phyloP scores from a whole-genome alignment of 2,797 vertebrate species.

The Perodicticus potto region DNA sequence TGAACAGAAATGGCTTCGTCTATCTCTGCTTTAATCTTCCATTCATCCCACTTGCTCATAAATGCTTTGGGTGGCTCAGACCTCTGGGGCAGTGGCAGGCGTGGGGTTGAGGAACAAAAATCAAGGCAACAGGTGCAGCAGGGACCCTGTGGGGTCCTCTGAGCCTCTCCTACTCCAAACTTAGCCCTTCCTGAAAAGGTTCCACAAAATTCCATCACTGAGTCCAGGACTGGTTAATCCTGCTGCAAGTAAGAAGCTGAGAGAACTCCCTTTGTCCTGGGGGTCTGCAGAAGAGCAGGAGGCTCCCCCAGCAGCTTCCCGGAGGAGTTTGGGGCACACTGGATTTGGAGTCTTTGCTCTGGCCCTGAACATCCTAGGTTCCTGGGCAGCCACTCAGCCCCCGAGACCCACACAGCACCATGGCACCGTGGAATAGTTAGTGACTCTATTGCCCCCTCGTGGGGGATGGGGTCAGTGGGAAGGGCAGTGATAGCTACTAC shows the following conservation, averaged over 20 bases:
- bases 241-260: neutral
- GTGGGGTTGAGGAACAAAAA: neutral
- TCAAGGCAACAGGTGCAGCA: neutral
- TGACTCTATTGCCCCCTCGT: neutral
- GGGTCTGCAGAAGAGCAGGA: neutral
- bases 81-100: neutral
- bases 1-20: neutral
- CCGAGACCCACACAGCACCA: neutral
- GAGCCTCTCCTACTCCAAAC: neutral
- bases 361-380: neutral
- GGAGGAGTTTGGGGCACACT: neutral
- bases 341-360: neutral
- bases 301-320: neutral
- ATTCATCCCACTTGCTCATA: neutral
- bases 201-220: neutral
- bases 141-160: neutral
- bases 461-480: neutral
- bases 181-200: neutral
- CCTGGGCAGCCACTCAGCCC: neutral
- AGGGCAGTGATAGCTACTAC: neutral
- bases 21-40: neutral
- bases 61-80: neutral
- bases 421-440: neutral
- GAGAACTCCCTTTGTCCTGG: neutral
- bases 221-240: neutral